A percentile compares a stretch with the other conserved stretches of the same genome.
Conservation (phyloP, 2,113 vertebrate genomes). For the Ailurus styani region DNA sequence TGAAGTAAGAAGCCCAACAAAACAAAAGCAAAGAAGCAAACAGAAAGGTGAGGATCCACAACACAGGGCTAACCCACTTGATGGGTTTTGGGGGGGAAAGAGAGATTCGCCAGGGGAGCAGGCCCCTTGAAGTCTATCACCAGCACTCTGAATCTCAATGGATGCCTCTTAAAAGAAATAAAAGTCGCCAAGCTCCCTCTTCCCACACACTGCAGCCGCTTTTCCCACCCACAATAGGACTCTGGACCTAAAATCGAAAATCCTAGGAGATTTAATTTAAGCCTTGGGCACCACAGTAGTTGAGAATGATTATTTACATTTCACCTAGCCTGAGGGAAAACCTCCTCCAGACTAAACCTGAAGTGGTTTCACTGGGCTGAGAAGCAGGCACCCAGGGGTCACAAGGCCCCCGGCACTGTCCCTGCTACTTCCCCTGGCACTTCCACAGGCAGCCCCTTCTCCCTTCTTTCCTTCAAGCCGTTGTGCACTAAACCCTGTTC, state of each 20-base stretch:
- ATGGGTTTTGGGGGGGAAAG: background rate
- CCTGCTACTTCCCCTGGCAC: no score
- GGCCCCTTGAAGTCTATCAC: no score
- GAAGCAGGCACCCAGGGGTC: background rate
- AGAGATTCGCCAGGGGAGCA: background rate
- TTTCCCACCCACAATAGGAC: background rate
- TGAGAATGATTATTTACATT: background rate
- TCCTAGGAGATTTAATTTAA: background rate
- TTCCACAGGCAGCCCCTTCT: background rate
- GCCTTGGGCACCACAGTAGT: background rate
- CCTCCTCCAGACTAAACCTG: background rate
- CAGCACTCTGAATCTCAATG: background rate
- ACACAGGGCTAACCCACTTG: background rate
- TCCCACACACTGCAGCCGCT: background rate
- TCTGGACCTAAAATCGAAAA: constrained; percentile 15
- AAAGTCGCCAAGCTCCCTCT: background rate
- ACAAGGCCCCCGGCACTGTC: background rate
- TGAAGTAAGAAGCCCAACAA: background rate
- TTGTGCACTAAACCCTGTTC: background rate
- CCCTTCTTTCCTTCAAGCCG: background rate
- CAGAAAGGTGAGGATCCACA: background rate
- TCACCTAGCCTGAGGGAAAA: background rate
- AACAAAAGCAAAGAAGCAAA: background rate
- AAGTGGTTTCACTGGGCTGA: background rate
- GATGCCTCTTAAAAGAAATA: background rate